Evolutionary conservation across 2,797 vertebrate genomes (phyloP).

Genomic region (Eremophila alpestris): DNA sequence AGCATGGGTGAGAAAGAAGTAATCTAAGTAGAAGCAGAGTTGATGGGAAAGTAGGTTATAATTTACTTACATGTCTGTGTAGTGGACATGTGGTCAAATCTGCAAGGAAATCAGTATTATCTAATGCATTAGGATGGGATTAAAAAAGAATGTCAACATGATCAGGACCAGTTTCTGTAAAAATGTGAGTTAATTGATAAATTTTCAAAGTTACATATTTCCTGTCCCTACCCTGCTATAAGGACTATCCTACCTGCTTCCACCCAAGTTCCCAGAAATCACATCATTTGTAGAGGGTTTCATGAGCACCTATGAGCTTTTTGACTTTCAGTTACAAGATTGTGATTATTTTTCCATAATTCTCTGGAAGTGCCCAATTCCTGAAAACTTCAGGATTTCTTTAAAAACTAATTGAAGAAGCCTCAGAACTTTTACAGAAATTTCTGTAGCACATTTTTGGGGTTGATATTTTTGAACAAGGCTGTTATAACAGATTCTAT

Average conservation of each 20-base stretch:
- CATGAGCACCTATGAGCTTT: background rate
- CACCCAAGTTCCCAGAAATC: background rate
- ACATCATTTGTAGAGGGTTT: background rate
- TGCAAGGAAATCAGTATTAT: background rate
- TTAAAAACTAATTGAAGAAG: background rate
- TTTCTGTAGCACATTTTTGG: background rate
- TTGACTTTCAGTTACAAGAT: background rate
- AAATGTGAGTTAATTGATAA: background rate
- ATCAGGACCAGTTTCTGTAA: background rate
- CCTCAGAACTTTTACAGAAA: background rate
- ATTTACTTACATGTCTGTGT: background rate
- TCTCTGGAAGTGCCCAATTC: background rate
- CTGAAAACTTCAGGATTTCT: background rate
- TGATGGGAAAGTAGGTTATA: constrained; percentile 36
- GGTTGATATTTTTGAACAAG: background rate
- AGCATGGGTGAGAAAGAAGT: constrained; percentile 18
- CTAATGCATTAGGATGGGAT: background rate
- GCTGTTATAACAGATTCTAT: background rate
- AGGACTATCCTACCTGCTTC: background rate
- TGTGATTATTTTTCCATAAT: background rate
- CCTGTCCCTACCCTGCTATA: background rate
- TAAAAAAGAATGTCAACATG: background rate
- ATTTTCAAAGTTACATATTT: background rate
- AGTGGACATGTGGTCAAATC: background rate
- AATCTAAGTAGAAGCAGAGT: background rate